Conservation (phyloP, 2,888 invertebrate species). For the Cordilura impudica region DNA sequence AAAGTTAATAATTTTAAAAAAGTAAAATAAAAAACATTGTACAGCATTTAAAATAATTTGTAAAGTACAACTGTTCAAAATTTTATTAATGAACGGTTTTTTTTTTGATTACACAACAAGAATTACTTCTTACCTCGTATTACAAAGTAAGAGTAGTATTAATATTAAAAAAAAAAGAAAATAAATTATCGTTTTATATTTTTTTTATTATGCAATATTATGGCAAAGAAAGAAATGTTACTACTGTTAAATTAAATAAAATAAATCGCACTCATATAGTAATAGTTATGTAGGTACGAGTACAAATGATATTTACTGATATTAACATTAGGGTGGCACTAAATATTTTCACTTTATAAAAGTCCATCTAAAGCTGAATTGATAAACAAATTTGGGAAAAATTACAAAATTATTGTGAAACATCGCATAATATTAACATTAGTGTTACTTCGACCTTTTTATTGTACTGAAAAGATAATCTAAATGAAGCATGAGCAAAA, state of each 20-base stretch:
- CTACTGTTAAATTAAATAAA: neutral
- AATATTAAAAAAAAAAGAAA: neutral
- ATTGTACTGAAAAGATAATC: no score
- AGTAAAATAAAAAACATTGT: neutral
- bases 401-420: no score
- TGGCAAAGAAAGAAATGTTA: neutral
- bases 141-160: no score
- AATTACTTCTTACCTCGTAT: neutral
- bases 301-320: no score
- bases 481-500: no score
- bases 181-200: neutral
- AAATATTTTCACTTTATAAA: no score
- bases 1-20: neutral
- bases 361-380: no score
- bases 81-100: neutral
- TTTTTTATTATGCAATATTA: neutral
- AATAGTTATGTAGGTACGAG: no score
- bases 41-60: neutral
- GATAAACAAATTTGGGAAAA: no score
- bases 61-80: neutral
- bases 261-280: neutral
- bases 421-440: no score
- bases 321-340: no score
- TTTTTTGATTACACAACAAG: slow-evolving; percentile 1
- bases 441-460: no score